phyloP scores from a whole-genome alignment of 1,140 invertebrate species.

The Octopus sinensis region DNA sequence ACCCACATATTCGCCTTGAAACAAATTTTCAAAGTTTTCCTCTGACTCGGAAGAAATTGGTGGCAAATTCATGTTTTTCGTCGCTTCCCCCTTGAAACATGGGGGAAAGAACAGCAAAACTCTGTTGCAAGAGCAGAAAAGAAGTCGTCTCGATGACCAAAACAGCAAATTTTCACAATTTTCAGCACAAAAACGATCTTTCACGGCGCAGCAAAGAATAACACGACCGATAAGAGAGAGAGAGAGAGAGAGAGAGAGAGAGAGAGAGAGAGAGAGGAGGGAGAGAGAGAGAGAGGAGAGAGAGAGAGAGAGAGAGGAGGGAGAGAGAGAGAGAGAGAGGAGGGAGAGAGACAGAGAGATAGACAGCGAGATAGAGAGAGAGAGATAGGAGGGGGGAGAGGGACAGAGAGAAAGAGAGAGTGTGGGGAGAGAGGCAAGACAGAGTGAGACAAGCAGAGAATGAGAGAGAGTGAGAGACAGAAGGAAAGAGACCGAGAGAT shows the following conservation, averaged over 20 bases:
- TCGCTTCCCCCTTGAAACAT: too few species aligned
- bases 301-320: background rate
- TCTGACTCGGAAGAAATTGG: too few species aligned
- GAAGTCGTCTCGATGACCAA: too few species aligned
- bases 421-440: too few species aligned
- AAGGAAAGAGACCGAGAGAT: background rate
- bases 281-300: constrained; percentile 18
- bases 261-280: constrained; percentile 17
- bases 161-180: too few species aligned
- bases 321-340: constrained; percentile 6
- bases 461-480: background rate
- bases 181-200: too few species aligned
- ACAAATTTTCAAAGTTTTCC: too few species aligned
- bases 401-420: background rate
- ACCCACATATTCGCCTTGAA: too few species aligned
- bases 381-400: background rate
- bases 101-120: too few species aligned
- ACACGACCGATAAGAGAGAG: background rate
- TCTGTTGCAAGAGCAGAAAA: too few species aligned
- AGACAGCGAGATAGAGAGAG: constrained; percentile 19
- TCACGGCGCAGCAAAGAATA: background rate
- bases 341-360: constrained; percentile 20
- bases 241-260: constrained; percentile 22
- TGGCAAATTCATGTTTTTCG: too few species aligned
- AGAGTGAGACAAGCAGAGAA: too few species aligned